Base-by-base conservation (phyloP, 2,888 invertebrate species). In the Drosophila quasianomalipes region DNA sequence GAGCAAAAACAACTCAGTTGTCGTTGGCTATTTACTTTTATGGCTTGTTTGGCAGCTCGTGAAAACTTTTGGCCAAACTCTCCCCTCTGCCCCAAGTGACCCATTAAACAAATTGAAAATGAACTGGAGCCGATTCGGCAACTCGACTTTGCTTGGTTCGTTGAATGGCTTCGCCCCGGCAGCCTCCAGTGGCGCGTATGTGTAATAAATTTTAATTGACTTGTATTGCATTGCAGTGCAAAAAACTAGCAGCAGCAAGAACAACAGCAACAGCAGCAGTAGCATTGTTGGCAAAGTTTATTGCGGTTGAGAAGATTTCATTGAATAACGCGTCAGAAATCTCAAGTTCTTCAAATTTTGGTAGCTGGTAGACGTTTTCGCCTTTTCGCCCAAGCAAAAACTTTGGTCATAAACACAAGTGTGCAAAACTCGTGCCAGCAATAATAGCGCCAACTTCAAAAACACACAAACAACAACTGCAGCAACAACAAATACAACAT, bases 81-180 rank as follows among this genome's bases (percentile, higher is more conserved):
- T 26, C 16, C 16, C 26, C 4, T 26, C 47, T 16, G 26, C 66
- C 90, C 84, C 87, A 83, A 89, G 87, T 87, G 87, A 87, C 86
- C 89, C 86, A 90, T 89, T 87, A 90, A 89, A 80, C 89, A 82
- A 87, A 87, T 90, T 89, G 85, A 85, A 85, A 85, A 81, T 85
- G 81, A 85, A 82, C 85, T 63, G 63, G 66, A 67, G 68, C 65
- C 35, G 54, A 35, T 61, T n/a, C 59, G 35, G n/a, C 53, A 68
- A 61, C 47, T 62, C 63, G 61, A 66, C 58, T 70, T 57, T 53
- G 49, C 28, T 64, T 51, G 47, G 39, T 33, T 37, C 44, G 35
- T 49, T 53, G 39, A 28, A 22, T 47, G 55, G 22, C 41, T 57
- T 41, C 49, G 54, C 53, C 12, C 35, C 47, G 16, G 9, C 30